These are phyloP conservation scores for Poecilobothrus nobilitatus DNA, from an alignment of 2,888 invertebrate species.

Conservation along the genomic window DNA sequence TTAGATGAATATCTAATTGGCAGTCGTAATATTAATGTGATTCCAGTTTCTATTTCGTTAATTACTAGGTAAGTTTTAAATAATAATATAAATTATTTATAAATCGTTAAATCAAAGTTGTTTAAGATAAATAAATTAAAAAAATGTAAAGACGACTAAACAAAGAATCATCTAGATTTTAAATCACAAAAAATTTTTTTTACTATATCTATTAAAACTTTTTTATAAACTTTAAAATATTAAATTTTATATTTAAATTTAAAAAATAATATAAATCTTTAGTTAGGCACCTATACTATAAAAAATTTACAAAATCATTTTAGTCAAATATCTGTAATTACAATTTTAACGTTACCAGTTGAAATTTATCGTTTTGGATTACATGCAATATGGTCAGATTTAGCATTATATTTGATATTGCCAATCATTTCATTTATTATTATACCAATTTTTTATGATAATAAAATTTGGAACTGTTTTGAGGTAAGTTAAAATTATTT, in stretches of 20 bases:
- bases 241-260: no score
- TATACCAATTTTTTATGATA: constrained; percentile 47
- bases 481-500: constrained; percentile 35
- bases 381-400: constrained; percentile 40
- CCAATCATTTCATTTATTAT: constrained; percentile 39
- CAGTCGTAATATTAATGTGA: constrained; percentile 48
- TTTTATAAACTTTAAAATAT: no score
- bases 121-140: no score
- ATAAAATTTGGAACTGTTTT: constrained; percentile 46
- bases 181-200: no score
- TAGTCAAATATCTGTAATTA: constrained; percentile 48
- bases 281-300: no score
- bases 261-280: no score
- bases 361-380: constrained; percentile 48
- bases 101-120: no score
- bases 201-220: no score
- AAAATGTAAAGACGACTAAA: no score
- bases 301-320: no score
- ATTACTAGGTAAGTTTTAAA: constrained; percentile 41
- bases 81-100: no score
- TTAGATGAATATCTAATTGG: constrained; percentile 52
- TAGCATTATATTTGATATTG: constrained; percentile 40
- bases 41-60: constrained; percentile 57
- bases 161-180: no score
- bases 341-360: constrained; percentile 48